A percentile compares a stretch with the other conserved stretches of the same genome.
Conservation (phyloP, 2,113 vertebrate species). For the Oncorhynchus mykiss region DNA sequence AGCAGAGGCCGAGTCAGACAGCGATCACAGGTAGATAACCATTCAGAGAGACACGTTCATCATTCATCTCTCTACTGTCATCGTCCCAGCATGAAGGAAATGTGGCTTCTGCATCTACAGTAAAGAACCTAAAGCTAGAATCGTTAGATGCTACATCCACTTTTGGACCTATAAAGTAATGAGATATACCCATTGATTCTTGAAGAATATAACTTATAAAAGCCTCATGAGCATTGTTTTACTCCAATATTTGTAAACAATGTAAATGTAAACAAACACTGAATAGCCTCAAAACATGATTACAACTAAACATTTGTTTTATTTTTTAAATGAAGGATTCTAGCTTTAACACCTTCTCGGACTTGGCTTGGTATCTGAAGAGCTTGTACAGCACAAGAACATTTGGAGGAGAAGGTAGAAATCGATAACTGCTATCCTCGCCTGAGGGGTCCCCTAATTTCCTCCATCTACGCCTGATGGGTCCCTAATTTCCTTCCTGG, state of each 20-base stretch:
- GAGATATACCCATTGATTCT: too few relatives aligned
- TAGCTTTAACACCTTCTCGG: constrained; percentile 31
- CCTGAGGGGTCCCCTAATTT: constrained; percentile 70
- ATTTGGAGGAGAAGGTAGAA: constrained; percentile 54
- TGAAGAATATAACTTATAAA: too few relatives aligned
- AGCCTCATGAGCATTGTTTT: too few relatives aligned
- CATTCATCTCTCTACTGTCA: constrained; percentile 25
- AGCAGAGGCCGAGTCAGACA: constrained; percentile 4
- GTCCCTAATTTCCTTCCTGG: constrained; percentile 68
- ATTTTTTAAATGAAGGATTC: too few relatives aligned
- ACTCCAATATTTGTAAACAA: too few relatives aligned
- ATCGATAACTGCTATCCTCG: constrained; percentile 76
- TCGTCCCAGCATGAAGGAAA: constrained; percentile 25
- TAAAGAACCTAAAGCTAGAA: constrained; percentile 14
- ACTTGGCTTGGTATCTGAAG: constrained; percentile 48
- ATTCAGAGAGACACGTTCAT: neutral
- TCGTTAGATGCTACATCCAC: too few relatives aligned
- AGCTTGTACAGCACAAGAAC: constrained; percentile 39
- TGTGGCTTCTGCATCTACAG: constrained; percentile 18
- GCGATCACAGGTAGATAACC: neutral
- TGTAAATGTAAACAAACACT: too few relatives aligned
- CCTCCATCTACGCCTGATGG: constrained; percentile 44
- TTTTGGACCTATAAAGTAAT: too few relatives aligned
- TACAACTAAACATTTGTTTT: too few relatives aligned
- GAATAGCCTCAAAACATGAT: too few relatives aligned